Conservation (phyloP, 2,888 invertebrate genomes). For the Dynastes hyllus region DNA sequence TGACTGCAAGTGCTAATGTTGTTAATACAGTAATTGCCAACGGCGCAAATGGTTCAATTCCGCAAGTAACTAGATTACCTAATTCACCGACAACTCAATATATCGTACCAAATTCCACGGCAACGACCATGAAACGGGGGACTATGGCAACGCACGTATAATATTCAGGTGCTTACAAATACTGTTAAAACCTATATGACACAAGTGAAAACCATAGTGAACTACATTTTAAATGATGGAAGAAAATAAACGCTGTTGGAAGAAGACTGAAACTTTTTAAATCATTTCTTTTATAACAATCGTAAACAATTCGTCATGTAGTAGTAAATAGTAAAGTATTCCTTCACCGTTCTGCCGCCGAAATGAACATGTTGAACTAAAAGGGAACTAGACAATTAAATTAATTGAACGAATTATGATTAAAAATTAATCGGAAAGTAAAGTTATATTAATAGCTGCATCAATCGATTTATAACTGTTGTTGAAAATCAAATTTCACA, state of each 20-base stretch:
- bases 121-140: conserved; percentile 77
- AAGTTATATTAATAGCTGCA: conserved; percentile 65
- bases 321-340: conserved; percentile 28
- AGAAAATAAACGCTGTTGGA: conserved; percentile 46
- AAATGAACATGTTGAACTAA: conserved; percentile 60
- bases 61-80: conserved; percentile 73
- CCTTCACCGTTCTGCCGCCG: conserved; percentile 58
- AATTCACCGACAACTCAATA: conserved; percentile 73
- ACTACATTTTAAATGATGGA: conserved; percentile 59
- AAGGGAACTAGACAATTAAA: conserved; percentile 65
- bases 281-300: conserved; percentile 55
- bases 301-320: conserved; percentile 31
- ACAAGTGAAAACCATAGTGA: conserved; percentile 56
- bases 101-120: conserved; percentile 74
- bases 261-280: conserved; percentile 63
- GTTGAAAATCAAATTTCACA: conserved; percentile 48
- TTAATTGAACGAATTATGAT: conserved; percentile 69
- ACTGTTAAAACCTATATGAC: conserved; percentile 37
- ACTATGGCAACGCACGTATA: conserved; percentile 81
- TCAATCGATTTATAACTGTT: conserved; percentile 47
- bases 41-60: conserved; percentile 71
- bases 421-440: conserved; percentile 68
- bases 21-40: conserved; percentile 72
- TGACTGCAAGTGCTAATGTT: conserved; percentile 67
- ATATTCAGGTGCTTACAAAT: conserved; percentile 60